Conservation (phyloP, 2,113 vertebrate species). For the Morone saxatilis region DNA sequence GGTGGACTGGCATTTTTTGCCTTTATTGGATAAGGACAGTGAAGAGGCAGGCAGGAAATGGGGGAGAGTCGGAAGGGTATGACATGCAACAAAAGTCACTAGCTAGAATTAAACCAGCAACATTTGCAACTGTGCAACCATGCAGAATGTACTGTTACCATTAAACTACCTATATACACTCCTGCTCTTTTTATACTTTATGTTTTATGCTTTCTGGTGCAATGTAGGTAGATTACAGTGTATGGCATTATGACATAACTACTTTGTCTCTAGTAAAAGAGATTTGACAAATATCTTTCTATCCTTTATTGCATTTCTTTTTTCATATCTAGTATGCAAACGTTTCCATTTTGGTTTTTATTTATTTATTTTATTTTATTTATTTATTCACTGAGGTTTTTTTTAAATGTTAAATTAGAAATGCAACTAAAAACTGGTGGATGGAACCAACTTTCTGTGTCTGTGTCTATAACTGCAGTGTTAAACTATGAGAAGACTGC, state of each 20-base stretch:
- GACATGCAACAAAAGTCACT: too few relatives aligned
- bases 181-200: background rate
- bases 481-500: background rate
- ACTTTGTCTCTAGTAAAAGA: background rate
- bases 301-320: background rate
- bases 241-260: background rate
- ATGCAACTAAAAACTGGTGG: background rate
- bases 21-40: too few relatives aligned
- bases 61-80: too few relatives aligned
- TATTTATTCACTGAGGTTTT: background rate
- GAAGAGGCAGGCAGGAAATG: too few relatives aligned
- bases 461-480: background rate
- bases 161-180: background rate
- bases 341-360: background rate
- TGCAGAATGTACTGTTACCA: too few relatives aligned
- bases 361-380: too few relatives aligned
- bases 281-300: background rate
- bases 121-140: too few relatives aligned
- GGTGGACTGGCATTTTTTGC: too few relatives aligned
- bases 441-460: background rate
- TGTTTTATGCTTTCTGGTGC: too few relatives aligned
- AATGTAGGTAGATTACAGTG: background rate
- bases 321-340: background rate
- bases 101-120: too few relatives aligned
- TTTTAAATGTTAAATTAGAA: background rate